phyloP scores from a whole-genome alignment of 2,113 vertebrate genomes.

The Tonatia bakeri region DNA sequence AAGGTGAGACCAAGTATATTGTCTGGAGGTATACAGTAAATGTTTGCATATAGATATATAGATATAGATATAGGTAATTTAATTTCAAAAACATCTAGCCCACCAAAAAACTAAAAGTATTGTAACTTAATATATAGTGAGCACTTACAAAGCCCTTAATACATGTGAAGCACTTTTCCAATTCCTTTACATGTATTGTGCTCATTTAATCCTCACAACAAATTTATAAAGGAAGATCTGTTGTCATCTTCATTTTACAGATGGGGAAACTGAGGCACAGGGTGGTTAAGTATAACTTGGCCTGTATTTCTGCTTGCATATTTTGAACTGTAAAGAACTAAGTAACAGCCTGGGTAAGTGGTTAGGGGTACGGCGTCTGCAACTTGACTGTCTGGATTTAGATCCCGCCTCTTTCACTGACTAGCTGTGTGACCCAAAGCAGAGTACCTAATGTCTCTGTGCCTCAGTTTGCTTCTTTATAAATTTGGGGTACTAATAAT shows the following conservation, averaged over 20 bases:
- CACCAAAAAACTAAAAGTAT: not conserved
- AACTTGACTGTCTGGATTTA: not conserved
- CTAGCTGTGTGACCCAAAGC: not conserved
- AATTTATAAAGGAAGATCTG: not conserved
- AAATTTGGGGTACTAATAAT: not conserved
- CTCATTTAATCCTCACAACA: not conserved
- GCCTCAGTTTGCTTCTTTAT: not conserved
- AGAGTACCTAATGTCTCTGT: not conserved
- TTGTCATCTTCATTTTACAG: not conserved
- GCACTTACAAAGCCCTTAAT: not conserved
- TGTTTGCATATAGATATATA: not conserved
- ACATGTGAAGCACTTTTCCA: not conserved
- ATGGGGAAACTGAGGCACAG: not conserved
- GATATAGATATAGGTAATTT: not conserved
- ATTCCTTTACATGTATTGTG: not conserved
- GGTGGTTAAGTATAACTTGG: not conserved
- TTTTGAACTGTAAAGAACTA: not conserved
- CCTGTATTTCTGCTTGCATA: not conserved
- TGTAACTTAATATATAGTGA: not conserved
- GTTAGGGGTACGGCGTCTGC: not conserved
- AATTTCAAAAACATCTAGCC: not conserved
- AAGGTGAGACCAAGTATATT: constrained; percentile 84
- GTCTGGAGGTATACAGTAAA: not conserved
- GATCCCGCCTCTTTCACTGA: not conserved
- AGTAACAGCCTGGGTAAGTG: not conserved